Conservation (phyloP, 2,797 vertebrate genomes). For the Oceanodroma leucorhoa region DNA sequence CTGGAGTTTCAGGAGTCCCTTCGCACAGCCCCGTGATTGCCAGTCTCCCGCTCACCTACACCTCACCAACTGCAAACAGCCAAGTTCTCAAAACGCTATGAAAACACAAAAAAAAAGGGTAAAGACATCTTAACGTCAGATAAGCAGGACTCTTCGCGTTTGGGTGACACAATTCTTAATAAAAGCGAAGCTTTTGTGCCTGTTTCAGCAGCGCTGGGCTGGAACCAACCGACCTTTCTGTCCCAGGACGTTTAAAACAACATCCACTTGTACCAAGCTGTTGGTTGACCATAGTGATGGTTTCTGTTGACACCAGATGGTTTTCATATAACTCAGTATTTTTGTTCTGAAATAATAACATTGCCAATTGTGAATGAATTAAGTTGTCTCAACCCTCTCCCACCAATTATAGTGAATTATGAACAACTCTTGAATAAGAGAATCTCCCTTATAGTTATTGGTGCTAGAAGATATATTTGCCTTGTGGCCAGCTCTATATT, state of each 20-base stretch:
- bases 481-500: conserved; percentile 21
- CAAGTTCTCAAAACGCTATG: background rate
- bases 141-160: rapidly evolving
- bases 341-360: conserved; percentile 26
- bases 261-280: background rate
- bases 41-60: background rate
- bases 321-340: conserved; percentile 26
- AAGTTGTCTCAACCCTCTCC: conserved; percentile 29
- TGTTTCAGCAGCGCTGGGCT: background rate
- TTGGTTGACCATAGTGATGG: background rate
- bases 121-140: background rate
- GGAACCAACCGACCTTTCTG: background rate
- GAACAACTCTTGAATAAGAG: conserved; percentile 7
- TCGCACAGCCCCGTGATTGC: background rate
- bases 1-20: background rate
- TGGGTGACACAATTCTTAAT: background rate
- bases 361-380: conserved; percentile 27
- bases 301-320: conserved; percentile 46
- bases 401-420: conserved; percentile 61
- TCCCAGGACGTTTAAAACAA: background rate
- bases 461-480: conserved; percentile 44
- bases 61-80: rapidly evolving
- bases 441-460: conserved; percentile 2
- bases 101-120: background rate
- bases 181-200: background rate